Base-by-base conservation (phyloP, 2,888 invertebrate species). In the Unio pictorum region DNA sequence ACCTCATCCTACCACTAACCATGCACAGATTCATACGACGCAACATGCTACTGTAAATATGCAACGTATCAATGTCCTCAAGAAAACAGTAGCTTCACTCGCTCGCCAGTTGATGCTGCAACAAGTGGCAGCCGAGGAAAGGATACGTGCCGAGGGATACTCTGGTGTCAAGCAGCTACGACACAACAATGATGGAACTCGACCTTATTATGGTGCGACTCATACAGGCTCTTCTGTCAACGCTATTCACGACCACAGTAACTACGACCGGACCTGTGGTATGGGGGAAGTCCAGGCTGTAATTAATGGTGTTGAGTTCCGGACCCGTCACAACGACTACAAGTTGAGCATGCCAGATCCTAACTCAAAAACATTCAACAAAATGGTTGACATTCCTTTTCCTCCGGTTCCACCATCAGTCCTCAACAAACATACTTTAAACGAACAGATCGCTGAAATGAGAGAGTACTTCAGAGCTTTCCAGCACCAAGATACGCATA, bases 401-500 rank as follows among this genome's bases (percentile, higher is more conserved):
- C 85, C 85, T 1, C 69, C 64, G 0, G 81, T 85, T 4, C 85
- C 84, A 28, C 76, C 74, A 20, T 77, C 74, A 60, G 81, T 84
- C 5, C 54, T 72, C 4, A 30, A 30, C 8, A 73, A 80, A 61
- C 60, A 55, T 2, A 76, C 72, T 20, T 11, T 83, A 1, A 61
- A 64, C 1, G 81, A 80, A 54, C 84, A 84, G 72, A 74, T 83
- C 17, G 71, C 58, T 20, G 87, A 87, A 69, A 83, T 87, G 86
- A 73, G 79, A 17, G 74, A 83, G 61, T 87, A 84, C 74, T 87
- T 87, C 73, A 82, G 81, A 67, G 87, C 87, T 2, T 87, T 83
- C 77, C 75, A 76, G 58, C 71, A 77, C 8, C 81, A 82, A 59
- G 73, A 85, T 64, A 64, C 66, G 28, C 64, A 71, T 0, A 67